phyloP scores from a whole-genome alignment of 2,797 vertebrate genomes.

The Dromococcyx pavoninus region DNA sequence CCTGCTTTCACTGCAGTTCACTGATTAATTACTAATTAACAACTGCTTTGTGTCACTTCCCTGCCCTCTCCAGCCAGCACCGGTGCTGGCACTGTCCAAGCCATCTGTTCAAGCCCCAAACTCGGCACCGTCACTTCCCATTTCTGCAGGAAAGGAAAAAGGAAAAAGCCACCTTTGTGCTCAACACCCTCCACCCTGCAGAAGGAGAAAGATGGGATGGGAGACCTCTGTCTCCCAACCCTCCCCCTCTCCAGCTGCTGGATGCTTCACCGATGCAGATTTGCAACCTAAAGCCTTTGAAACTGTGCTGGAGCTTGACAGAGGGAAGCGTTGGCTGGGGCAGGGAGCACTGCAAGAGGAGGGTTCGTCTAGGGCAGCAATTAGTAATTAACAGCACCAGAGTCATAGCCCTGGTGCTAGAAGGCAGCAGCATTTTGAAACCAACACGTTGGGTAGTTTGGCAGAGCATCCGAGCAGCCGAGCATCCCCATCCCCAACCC shows the following conservation, averaged over 20 bases:
- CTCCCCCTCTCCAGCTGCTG: not conserved
- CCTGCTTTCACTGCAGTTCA: not conserved
- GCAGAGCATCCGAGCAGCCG: not conserved
- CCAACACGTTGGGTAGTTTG: fast-evolving
- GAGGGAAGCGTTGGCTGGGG: not conserved
- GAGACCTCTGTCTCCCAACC: not conserved
- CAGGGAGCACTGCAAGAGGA: not conserved
- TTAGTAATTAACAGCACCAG: not conserved
- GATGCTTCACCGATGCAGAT: not conserved
- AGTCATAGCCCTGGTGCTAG: not conserved
- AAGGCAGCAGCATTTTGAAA: not conserved
- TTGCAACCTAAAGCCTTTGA: not conserved
- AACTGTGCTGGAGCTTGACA: not conserved
- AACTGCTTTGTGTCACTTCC: not conserved
- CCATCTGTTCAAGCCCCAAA: not conserved
- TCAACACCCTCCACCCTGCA: fast-evolving
- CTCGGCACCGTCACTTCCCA: not conserved
- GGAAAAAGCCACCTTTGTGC: not conserved
- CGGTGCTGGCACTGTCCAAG: not conserved
- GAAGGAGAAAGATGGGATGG: not conserved
- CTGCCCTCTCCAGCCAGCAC: not conserved
- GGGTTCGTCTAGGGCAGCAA: not conserved
- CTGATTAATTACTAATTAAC: constrained; percentile 29
- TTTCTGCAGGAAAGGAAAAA: not conserved
- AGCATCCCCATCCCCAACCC: not conserved